Evolutionary conservation across 2,113 vertebrate genomes (phyloP).

Genomic region (Pedetes capensis): DNA sequence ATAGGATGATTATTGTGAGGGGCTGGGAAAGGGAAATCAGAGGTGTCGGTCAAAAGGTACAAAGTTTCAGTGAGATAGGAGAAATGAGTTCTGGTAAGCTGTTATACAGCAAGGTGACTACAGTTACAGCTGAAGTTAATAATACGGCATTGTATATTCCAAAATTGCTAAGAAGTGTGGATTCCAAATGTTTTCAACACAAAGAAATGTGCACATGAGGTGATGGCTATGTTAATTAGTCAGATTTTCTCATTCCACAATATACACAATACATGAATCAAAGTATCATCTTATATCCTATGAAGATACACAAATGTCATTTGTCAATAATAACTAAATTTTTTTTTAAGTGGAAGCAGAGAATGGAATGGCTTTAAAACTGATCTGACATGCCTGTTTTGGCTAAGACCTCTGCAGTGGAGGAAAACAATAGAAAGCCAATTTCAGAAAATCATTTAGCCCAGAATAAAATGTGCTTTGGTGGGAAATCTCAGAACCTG

Average conservation of each 20-base stretch:
- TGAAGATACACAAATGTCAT: background rate
- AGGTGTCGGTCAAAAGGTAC: background rate
- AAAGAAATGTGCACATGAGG: background rate
- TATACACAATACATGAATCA: background rate
- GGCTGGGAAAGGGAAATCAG: background rate
- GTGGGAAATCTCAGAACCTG: background rate
- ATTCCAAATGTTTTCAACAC: background rate
- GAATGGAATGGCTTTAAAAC: background rate
- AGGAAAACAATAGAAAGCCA: no score
- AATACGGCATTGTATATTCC: background rate
- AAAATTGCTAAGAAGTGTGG: background rate
- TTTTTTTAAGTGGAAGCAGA: no score
- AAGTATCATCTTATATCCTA: no score
- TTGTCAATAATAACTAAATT: background rate
- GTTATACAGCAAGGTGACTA: background rate
- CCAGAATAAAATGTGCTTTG: background rate
- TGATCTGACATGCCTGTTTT: background rate
- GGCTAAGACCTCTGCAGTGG: background rate
- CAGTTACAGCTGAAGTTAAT: rapidly evolving
- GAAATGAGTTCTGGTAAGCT: background rate
- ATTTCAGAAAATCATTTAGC: background rate
- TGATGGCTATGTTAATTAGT: background rate
- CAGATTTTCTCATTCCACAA: background rate
- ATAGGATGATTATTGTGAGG: background rate
- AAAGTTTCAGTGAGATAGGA: background rate